Conservation (phyloP, 2,797 vertebrate species). For the Phaenicophaeus curvirostris region DNA sequence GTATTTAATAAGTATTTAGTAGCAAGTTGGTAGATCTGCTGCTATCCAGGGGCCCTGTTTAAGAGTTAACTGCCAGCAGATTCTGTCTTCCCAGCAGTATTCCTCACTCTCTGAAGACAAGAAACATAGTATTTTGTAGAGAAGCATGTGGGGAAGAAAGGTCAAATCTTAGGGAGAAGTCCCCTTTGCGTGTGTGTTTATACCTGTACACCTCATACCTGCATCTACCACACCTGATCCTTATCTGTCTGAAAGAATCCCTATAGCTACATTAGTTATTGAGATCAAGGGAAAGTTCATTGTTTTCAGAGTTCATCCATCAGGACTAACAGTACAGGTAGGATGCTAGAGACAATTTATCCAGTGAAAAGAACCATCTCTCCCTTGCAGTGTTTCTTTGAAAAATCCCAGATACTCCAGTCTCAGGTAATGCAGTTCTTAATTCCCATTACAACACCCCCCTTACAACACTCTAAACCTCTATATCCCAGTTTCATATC, state of each 20-base stretch:
- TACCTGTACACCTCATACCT: neutral
- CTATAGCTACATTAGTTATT: neutral
- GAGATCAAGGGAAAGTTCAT: neutral
- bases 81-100: neutral
- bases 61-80: neutral
- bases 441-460: neutral
- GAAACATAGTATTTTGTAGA: neutral
- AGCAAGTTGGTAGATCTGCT: neutral
- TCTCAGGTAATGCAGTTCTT: neutral
- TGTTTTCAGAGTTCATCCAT: neutral
- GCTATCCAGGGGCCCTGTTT: neutral
- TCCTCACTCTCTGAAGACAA: neutral
- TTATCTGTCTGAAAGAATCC: neutral
- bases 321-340: neutral
- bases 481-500: neutral
- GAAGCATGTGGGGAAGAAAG: neutral
- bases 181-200: neutral
- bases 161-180: neutral
- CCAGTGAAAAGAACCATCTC: neutral
- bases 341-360: neutral
- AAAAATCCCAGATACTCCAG: neutral
- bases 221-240: neutral
- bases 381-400: neutral
- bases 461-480: neutral
- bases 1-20: neutral